Percentiles rank a stretch among this genome's conserved stretches.
These are phyloP conservation scores for Atrina japonica DNA, from an alignment of 2,888 invertebrate species.

Conservation along the genomic window DNA sequence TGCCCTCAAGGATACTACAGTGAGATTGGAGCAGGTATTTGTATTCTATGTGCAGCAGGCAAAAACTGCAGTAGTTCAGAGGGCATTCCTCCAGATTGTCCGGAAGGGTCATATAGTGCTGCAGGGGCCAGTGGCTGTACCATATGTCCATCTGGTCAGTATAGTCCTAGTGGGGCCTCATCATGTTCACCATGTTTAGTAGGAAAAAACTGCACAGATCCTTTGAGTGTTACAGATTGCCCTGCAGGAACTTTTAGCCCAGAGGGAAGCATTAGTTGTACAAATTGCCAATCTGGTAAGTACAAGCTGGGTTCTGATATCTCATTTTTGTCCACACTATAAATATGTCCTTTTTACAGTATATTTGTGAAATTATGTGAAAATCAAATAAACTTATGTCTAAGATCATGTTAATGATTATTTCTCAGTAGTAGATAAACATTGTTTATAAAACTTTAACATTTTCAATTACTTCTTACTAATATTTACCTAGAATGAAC, in stretches of 20 bases:
- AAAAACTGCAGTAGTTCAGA: slow-evolving; percentile 56
- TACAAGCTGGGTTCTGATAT: slow-evolving; percentile 51
- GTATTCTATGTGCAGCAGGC: slow-evolving; percentile 66
- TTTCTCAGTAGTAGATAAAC: too few species aligned
- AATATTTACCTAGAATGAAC: too few species aligned
- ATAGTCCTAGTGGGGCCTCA: slow-evolving; percentile 73
- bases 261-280: slow-evolving; percentile 51
- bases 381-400: too few species aligned
- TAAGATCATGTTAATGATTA: too few species aligned
- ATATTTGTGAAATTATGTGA: too few species aligned
- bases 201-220: slow-evolving; percentile 31
- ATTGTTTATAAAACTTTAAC: too few species aligned
- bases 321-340: too few species aligned
- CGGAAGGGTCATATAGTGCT: slow-evolving; percentile 76
- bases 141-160: slow-evolving; percentile 74
- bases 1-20: slow-evolving; percentile 77
- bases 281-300: slow-evolving; percentile 45
- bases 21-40: slow-evolving; percentile 72
- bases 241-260: slow-evolving; percentile 62
- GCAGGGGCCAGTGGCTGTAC: slow-evolving; percentile 68
- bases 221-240: slow-evolving; percentile 58
- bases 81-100: slow-evolving; percentile 66
- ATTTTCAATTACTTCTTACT: too few species aligned
- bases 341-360: too few species aligned
- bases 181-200: slow-evolving; percentile 63